Base-by-base conservation (phyloP, 2,113 vertebrate species). In the Tupaia tana region DNA sequence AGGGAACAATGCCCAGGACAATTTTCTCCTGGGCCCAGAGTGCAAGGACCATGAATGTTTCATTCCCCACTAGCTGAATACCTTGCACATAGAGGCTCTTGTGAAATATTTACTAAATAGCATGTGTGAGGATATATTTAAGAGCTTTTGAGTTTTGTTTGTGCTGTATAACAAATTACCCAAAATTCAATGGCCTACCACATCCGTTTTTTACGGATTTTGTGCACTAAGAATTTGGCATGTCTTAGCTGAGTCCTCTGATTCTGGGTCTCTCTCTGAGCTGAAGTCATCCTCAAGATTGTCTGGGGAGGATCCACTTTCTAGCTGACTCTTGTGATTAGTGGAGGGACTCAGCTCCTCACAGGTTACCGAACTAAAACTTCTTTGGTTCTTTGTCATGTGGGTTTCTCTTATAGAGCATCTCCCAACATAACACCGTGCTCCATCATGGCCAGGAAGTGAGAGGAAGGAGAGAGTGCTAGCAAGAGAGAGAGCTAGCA, bases 81-180 rank as follows among this genome's bases (percentile, higher is more conserved):
- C 52, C 79, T 85, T n/a, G 52, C 31, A 34, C 0, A 18, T 6
- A 10, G 7, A 82, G 20, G 16, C 19, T 77, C 43, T 77, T 43
- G 6, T 79, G 67, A 80, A 94, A 64, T 92, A 56, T 34, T 59
- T 84, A 59, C 64, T 87, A 82, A 85, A n/a, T 85, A 82, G 14
- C 52, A 77, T 87, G 61, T 71, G 73, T 94, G 25, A 74, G 73
- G 58, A 27, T 31, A 58, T 67, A 71, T 81, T 83, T 94, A 67
- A 91, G 52, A 89, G 3, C 43, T 64, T 92, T 81, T 86, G 31
- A 56, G 89, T 87, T 85, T 61, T 93, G 69, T 54, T 66, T 54
- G 61, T 19, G 95, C 31, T 59, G 2, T 87, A 6, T 90, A 90
- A 80, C 27, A 85, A 56, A 69, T 80, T 34, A 74, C 27, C 31